Conservation (phyloP, 2,888 invertebrate species). For the Apodemia hepburni region DNA sequence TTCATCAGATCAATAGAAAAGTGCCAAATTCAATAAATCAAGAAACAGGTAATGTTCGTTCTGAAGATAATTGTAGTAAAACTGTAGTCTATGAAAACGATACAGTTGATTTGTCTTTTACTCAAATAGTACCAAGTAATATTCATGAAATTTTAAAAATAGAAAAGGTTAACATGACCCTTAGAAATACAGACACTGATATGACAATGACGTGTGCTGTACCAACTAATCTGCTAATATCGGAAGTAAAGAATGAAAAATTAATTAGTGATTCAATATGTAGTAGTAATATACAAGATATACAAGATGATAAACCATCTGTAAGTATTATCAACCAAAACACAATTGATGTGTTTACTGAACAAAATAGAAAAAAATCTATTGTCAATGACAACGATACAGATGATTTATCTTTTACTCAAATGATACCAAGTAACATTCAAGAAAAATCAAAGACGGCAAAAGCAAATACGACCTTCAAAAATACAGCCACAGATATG, state of each 20-base stretch:
- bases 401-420: not conserved
- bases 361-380: not conserved
- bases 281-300: not conserved
- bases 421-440: not conserved
- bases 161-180: conserved; percentile 23
- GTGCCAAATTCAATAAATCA: conserved; percentile 21
- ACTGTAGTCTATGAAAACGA: not conserved
- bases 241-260: conserved; percentile 3
- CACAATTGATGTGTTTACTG: conserved; percentile 8
- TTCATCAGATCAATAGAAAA: not conserved
- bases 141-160: conserved; percentile 24
- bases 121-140: not conserved
- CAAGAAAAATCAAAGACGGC: conserved; percentile 27
- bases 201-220: conserved; percentile 35
- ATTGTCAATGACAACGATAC: not conserved
- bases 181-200: conserved; percentile 23
- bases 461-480: conserved; percentile 22
- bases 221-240: conserved; percentile 26
- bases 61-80: not conserved
- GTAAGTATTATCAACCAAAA: conserved; percentile 24
- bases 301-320: not conserved
- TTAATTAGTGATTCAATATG: not conserved
- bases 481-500: conserved; percentile 27
- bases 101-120: conserved; percentile 2
- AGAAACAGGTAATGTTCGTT: conserved; percentile 18